phyloP scores from a whole-genome alignment of 2,113 vertebrate species.

The Monopterus albus region DNA sequence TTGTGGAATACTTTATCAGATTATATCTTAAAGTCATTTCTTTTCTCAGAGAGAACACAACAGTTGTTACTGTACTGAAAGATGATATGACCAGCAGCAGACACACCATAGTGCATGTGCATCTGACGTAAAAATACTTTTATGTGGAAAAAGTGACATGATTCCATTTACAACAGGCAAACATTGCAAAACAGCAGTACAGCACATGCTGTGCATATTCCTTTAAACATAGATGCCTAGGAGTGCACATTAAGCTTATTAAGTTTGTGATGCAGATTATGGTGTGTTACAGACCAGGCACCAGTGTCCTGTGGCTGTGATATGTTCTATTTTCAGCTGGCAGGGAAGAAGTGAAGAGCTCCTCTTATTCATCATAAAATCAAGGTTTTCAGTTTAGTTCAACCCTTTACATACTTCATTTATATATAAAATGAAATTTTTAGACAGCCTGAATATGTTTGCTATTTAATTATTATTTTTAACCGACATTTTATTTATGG shows the following conservation, averaged over 20 bases:
- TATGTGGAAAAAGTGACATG: background rate
- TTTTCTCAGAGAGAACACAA: background rate
- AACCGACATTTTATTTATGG: background rate
- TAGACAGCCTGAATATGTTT: background rate
- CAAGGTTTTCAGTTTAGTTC: background rate
- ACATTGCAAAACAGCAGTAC: conserved; percentile 24
- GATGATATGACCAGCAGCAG: conserved; percentile 11
- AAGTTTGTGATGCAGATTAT: conserved; percentile 74
- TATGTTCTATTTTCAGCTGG: conserved; percentile 46
- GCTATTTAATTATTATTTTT: no score
- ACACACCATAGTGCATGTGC: conserved; percentile 18
- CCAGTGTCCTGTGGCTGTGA: conserved; percentile 50
- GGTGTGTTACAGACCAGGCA: conserved; percentile 58
- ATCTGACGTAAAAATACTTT: background rate
- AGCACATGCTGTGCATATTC: conserved; percentile 47
- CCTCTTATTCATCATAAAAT: conserved; percentile 13
- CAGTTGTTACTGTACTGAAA: conserved; percentile 19
- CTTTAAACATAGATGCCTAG: conserved; percentile 67
- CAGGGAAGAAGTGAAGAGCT: conserved; percentile 42
- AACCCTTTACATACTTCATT: background rate
- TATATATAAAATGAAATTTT: background rate
- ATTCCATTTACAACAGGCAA: conserved; percentile 14
- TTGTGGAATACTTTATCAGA: conserved; percentile 14
- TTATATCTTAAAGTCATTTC: background rate
- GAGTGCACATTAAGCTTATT: conserved; percentile 81